These are phyloP conservation scores for Parelbella ahira DNA, from an alignment of 2,888 invertebrate species.

Conservation along the genomic window DNA sequence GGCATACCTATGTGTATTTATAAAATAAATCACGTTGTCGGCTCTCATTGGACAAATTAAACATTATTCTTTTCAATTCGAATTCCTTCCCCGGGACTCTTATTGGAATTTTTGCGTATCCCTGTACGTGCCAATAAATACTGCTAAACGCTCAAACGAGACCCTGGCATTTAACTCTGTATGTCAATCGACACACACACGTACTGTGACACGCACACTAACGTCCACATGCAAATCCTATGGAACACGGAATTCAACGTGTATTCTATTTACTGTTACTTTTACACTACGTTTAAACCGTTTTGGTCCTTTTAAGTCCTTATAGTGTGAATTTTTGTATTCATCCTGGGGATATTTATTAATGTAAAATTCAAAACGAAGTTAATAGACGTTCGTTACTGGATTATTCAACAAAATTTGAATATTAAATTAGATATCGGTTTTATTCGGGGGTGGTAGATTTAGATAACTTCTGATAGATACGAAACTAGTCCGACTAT, in stretches of 20 bases:
- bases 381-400: too few relatives aligned
- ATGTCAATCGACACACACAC: slow-evolving; percentile 62
- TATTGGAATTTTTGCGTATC: slow-evolving; percentile 78
- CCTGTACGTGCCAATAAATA: slow-evolving; percentile 78
- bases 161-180: slow-evolving; percentile 71
- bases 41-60: slow-evolving; percentile 68
- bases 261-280: slow-evolving; percentile 74
- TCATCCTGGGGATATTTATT: too few relatives aligned
- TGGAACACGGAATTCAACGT: slow-evolving; percentile 70
- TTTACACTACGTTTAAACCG: slow-evolving; percentile 32
- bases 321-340: not conserved
- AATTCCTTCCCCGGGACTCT: slow-evolving; percentile 65
- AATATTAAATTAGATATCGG: too few relatives aligned
- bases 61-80: slow-evolving; percentile 73
- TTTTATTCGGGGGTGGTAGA: too few relatives aligned
- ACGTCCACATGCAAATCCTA: slow-evolving; percentile 68
- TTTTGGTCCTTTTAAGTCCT: slow-evolving; percentile 45
- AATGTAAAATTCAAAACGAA: too few relatives aligned
- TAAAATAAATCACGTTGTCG: slow-evolving; percentile 56
- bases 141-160: slow-evolving; percentile 57
- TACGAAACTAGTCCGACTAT: too few relatives aligned
- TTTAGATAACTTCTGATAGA: too few relatives aligned
- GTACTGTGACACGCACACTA: slow-evolving; percentile 28
- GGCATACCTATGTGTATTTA: slow-evolving; percentile 2
- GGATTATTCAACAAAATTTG: too few relatives aligned